A percentile compares a stretch with the other conserved stretches of the same genome.
These are phyloP conservation scores for Branchinecta sandiegonensis DNA, from an alignment of 2,888 invertebrate species.

Conservation along the genomic window DNA sequence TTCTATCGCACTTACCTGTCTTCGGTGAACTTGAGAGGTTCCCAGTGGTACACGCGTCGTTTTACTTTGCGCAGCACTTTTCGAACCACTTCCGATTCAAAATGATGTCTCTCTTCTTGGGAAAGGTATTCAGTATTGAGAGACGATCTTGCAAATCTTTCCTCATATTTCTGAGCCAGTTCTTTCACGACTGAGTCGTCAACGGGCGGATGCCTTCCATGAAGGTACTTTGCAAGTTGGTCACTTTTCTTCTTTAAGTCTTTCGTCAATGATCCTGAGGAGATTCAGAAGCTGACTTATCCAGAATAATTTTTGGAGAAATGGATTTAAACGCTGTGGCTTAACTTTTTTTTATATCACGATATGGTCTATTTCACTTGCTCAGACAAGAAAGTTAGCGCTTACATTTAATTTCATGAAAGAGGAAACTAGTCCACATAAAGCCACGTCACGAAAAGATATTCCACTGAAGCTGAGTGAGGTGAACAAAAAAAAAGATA, in stretches of 20 bases:
- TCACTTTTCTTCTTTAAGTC: background rate
- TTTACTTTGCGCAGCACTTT: background rate
- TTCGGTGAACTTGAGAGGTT: background rate
- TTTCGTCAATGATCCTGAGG: conserved; percentile 8
- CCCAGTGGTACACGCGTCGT: conserved; percentile 1
- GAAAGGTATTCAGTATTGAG: background rate
- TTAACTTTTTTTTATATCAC: too few relatives aligned
- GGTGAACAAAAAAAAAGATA: too few relatives aligned
- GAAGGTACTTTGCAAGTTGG: background rate
- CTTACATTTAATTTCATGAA: too few relatives aligned
- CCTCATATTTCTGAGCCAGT: conserved; percentile 5
- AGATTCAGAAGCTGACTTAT: too few relatives aligned
- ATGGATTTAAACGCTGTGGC: too few relatives aligned
- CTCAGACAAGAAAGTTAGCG: too few relatives aligned
- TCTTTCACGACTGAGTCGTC: background rate
- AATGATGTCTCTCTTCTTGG: background rate
- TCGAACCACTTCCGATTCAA: background rate
- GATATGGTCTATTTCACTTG: too few relatives aligned
- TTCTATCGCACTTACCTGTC: background rate
- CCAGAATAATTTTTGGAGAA: too few relatives aligned
- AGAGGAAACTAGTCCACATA: too few relatives aligned
- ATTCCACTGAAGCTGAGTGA: too few relatives aligned
- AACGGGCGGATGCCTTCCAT: background rate
- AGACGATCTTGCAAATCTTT: background rate
- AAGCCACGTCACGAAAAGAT: too few relatives aligned